phyloP scores from a whole-genome alignment of 1,140 invertebrate genomes.

The Hyles euphorbiae region DNA sequence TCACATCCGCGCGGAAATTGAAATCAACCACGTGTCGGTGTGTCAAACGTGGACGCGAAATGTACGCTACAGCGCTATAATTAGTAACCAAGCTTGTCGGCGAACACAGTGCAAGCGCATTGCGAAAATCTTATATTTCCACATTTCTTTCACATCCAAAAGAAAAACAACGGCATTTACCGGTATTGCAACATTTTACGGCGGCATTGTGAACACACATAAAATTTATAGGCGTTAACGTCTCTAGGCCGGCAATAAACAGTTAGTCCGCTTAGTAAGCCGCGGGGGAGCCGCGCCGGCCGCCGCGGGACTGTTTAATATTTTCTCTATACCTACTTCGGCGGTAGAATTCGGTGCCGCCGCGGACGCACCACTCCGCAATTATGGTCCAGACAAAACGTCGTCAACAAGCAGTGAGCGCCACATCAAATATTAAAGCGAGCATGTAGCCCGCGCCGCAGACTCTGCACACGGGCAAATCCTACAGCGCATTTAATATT shows the following conservation, averaged over 20 bases:
- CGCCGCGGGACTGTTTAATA: slow-evolving; percentile 47
- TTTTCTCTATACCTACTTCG: slow-evolving; percentile 31
- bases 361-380: slow-evolving; percentile 43
- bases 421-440: slow-evolving; percentile 58
- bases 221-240: slow-evolving; percentile 67
- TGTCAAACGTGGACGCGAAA: too few species aligned
- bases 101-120: background rate
- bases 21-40: slow-evolving; percentile 25
- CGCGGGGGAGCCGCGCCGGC: slow-evolving; percentile 26
- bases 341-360: slow-evolving; percentile 11
- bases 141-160: slow-evolving; percentile 34
- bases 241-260: slow-evolving; percentile 58
- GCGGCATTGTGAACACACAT: slow-evolving; percentile 56
- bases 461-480: slow-evolving; percentile 39
- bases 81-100: background rate
- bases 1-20: slow-evolving; percentile 55
- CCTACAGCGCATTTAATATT: slow-evolving; percentile 59
- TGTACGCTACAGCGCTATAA: too few species aligned
- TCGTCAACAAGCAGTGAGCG: slow-evolving; percentile 29
- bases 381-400: slow-evolving; percentile 50
- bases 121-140: too few species aligned
- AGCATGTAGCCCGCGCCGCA: slow-evolving; percentile 21
- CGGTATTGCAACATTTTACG: slow-evolving; percentile 65
- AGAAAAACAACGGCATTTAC: slow-evolving; percentile 61
- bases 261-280: slow-evolving; percentile 46